A percentile compares a stretch with the other conserved stretches of the same genome.
phyloP scores from a whole-genome alignment of 2,113 vertebrate genomes.

The Cyprinodon tularosa region DNA sequence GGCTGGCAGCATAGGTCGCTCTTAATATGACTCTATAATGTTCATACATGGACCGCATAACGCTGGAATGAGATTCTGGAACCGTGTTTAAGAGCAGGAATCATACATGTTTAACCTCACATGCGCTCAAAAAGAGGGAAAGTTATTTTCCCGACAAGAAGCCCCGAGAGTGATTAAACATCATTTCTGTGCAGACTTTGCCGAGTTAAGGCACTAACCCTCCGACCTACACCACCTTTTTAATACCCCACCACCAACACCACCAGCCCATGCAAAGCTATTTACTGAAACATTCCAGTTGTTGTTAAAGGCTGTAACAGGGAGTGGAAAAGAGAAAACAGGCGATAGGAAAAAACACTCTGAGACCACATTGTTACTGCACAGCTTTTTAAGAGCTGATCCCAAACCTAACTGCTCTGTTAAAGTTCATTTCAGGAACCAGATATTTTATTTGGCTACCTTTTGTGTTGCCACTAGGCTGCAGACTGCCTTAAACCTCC shows the following conservation, averaged over 20 bases:
- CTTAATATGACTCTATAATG: conserved; percentile 43
- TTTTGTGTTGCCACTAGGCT: conserved; percentile 57
- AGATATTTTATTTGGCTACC: conserved; percentile 74
- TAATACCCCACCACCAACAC: conserved; percentile 33
- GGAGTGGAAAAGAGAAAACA: conserved; percentile 58
- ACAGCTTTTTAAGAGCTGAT: conserved; percentile 61
- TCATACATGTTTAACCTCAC: background rate
- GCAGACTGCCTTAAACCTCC: conserved; percentile 50
- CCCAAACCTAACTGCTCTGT: conserved; percentile 66
- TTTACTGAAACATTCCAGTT: conserved; percentile 64
- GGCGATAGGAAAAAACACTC: conserved; percentile 38
- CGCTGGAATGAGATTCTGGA: conserved; percentile 31
- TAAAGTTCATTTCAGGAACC: conserved; percentile 76
- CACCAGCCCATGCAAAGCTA: conserved; percentile 54
- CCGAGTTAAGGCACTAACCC: conserved; percentile 45
- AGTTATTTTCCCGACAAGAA: conserved; percentile 12
- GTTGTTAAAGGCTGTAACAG: conserved; percentile 52
- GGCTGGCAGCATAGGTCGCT: conserved; percentile 7
- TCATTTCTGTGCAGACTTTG: conserved; percentile 49
- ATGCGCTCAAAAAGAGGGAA: background rate
- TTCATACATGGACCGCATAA: conserved; percentile 34
- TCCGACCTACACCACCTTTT: conserved; percentile 50
- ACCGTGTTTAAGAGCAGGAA: conserved; percentile 32
- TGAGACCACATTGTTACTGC: conserved; percentile 62
- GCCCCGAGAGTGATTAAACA: conserved; percentile 40